These are phyloP conservation scores for Netelia virgata DNA, from an alignment of 2,888 invertebrate genomes.

Conservation along the genomic window DNA sequence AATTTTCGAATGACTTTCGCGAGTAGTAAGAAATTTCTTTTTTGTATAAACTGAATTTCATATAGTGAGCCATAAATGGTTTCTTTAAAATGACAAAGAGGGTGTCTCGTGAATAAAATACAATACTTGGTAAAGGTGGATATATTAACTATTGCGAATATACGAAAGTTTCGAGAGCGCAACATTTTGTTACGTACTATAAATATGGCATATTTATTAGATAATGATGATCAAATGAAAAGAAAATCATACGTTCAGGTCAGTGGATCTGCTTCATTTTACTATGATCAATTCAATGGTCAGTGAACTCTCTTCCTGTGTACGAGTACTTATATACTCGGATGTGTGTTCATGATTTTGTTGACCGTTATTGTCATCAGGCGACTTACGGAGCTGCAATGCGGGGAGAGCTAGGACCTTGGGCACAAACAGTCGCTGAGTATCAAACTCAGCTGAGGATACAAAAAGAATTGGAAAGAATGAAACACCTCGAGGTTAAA, in stretches of 20 bases:
- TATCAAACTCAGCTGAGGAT: constrained; percentile 79
- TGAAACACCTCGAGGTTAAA: constrained; percentile 71
- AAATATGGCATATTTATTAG: too few species aligned
- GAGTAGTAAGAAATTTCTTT: too few species aligned
- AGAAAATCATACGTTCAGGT: neutral
- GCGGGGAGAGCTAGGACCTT: constrained; percentile 81
- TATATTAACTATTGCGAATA: too few species aligned
- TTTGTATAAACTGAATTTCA: too few species aligned
- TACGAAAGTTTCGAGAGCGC: too few species aligned
- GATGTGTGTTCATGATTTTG: neutral
- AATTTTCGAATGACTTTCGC: too few species aligned
- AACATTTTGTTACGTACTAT: too few species aligned
- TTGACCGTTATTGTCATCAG: constrained; percentile 63
- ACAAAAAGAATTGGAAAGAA: constrained; percentile 75
- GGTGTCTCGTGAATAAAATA: too few species aligned
- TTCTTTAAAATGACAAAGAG: too few species aligned
- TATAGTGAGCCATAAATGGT: too few species aligned
- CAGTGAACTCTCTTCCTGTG: neutral
- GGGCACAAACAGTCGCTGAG: constrained; percentile 81
- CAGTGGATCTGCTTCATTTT: neutral
- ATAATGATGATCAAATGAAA: neutral
- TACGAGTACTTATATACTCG: too few species aligned
- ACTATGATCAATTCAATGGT: neutral
- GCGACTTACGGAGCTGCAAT: constrained; percentile 79
- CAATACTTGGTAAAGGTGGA: too few species aligned